Evolutionary conservation across 2,113 vertebrate species (phyloP).

Genomic region (Zosterops lateralis): DNA sequence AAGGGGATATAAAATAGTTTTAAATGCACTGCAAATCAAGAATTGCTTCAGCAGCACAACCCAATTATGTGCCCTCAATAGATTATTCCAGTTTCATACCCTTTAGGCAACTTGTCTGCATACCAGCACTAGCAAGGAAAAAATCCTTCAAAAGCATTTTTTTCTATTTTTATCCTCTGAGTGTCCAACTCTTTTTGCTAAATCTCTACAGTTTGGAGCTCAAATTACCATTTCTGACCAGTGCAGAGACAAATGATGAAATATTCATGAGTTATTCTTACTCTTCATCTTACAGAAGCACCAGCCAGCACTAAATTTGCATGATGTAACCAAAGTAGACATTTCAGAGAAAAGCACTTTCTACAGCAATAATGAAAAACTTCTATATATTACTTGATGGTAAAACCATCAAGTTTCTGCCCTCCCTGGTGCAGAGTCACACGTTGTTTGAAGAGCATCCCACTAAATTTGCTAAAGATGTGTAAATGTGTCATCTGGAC

Average conservation of each 20-base stretch:
- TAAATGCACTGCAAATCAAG: neutral
- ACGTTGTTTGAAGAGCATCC: neutral
- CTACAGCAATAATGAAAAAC: neutral
- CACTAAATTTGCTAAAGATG: neutral
- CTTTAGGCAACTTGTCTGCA: neutral
- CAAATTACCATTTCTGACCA: constrained; percentile 57
- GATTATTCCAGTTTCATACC: neutral
- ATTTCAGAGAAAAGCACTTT: neutral
- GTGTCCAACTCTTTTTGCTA: neutral
- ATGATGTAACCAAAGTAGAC: neutral
- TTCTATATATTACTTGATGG: neutral
- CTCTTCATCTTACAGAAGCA: constrained; percentile 12
- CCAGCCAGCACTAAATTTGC: constrained; percentile 29
- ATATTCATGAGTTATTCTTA: constrained; percentile 48
- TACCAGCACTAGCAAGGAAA: neutral
- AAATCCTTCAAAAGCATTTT: neutral
- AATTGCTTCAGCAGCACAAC: neutral
- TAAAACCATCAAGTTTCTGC: neutral
- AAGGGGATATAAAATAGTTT: neutral
- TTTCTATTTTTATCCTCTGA: neutral
- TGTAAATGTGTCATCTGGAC: constrained; percentile 1
- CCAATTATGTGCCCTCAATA: neutral
- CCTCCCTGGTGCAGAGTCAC: neutral
- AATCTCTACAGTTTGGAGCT: neutral
- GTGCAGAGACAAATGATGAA: constrained; percentile 43